Percentiles rank a stretch among this genome's conserved stretches.
Conservation (phyloP, 2,797 vertebrate genomes). For the Hemibagrus guttatus region DNA sequence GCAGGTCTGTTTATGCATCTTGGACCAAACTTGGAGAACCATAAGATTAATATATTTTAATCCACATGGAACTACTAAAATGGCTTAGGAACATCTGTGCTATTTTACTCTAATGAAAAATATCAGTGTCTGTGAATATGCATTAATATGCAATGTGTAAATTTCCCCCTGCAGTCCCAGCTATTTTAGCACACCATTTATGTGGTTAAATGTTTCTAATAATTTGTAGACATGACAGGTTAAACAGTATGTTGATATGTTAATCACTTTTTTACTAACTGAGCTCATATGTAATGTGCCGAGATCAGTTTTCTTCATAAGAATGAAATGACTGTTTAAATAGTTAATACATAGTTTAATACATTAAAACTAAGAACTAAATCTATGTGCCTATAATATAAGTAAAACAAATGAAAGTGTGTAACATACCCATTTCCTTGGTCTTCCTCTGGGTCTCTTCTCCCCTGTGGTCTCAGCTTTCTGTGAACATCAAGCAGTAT, state of each 20-base stretch:
- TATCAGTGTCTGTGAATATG: background rate
- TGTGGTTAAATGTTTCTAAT: background rate
- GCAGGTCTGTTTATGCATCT: background rate
- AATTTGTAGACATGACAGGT: background rate
- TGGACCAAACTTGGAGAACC: background rate
- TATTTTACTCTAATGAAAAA: background rate
- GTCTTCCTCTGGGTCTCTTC: constrained; percentile 92
- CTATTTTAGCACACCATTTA: background rate
- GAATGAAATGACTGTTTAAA: background rate
- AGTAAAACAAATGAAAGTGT: background rate
- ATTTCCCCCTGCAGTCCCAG: background rate
- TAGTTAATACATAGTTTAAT: too few species aligned
- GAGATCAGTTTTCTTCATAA: background rate
- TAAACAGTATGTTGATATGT: background rate
- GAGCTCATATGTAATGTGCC: background rate
- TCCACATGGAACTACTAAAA: background rate
- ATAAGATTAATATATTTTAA: too few species aligned
- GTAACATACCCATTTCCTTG: constrained; percentile 92
- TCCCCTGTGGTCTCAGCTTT: constrained; percentile 85
- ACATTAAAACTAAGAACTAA: background rate
- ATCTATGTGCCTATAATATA: background rate
- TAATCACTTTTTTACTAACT: background rate
- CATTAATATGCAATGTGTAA: background rate
- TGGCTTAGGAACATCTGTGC: background rate
- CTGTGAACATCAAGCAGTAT: constrained; percentile 55